These are phyloP conservation scores for Tiliqua scincoides DNA, from an alignment of 2,113 vertebrate genomes.

Conservation along the genomic window DNA sequence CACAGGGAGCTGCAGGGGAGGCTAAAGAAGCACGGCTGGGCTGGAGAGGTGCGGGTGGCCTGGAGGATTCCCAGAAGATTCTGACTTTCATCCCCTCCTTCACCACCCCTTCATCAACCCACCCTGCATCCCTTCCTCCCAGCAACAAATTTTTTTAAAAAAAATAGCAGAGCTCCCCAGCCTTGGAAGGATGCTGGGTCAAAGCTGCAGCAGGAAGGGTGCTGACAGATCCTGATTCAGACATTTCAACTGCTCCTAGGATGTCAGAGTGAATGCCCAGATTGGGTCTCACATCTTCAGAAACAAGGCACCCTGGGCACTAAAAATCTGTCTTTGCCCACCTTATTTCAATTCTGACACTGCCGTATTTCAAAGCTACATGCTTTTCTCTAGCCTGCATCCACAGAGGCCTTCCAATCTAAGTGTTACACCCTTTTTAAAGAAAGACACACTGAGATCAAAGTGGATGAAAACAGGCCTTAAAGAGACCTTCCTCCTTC, in stretches of 20 bases:
- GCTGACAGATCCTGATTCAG: not conserved
- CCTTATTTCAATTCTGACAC: not conserved
- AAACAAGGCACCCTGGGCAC: rapidly evolving
- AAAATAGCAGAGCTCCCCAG: rapidly evolving
- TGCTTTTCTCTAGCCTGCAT: not conserved
- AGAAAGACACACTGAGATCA: not conserved
- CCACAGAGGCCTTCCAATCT: not conserved
- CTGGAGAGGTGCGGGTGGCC: conserved; percentile 30
- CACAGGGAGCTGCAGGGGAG: conserved; percentile 69
- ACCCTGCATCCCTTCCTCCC: not conserved
- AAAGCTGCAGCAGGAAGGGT: not conserved
- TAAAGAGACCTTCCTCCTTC: not conserved
- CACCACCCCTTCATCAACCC: too few relatives aligned
- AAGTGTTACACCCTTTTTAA: not conserved
- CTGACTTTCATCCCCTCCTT: not conserved
- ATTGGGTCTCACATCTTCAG: not conserved
- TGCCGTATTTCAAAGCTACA: not conserved
- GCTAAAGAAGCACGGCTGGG: conserved; percentile 59
- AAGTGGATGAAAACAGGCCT: too few relatives aligned
- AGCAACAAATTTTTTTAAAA: conserved; percentile 7
- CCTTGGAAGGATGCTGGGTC: not conserved
- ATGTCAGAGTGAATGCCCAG: rapidly evolving
- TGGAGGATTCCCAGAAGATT: conserved; percentile 48
- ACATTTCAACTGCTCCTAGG: not conserved
- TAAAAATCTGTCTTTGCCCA: not conserved